Conservation (phyloP, 2,113 vertebrate species). For the Burhinus oedicnemus region DNA sequence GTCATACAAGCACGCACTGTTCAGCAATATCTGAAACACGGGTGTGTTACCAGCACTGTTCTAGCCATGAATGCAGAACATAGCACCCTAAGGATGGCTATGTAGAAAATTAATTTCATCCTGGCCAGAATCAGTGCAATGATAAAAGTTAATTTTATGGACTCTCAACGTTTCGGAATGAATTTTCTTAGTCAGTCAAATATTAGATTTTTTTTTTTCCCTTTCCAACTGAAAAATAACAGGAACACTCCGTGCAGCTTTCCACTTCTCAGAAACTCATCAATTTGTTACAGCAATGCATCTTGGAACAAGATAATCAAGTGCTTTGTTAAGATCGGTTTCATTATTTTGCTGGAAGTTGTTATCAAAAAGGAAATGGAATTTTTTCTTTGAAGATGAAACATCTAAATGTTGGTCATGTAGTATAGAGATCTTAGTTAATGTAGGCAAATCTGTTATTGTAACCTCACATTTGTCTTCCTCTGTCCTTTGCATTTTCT, state of each 20-base stretch:
- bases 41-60: not conserved
- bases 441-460: not conserved
- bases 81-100: too few species aligned
- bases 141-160: not conserved
- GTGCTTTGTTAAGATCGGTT: not conserved
- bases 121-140: not conserved
- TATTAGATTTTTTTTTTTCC: not conserved
- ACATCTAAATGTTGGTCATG: not conserved
- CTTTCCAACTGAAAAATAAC: not conserved
- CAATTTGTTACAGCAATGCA: not conserved
- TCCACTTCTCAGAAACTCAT: not conserved
- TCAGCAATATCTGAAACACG: not conserved
- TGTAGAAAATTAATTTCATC: not conserved
- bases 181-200: not conserved
- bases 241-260: not conserved
- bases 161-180: not conserved
- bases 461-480: not conserved
- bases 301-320: not conserved
- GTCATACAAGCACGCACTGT: fast-evolving
- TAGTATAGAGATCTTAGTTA: not conserved
- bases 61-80: not conserved
- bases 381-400: not conserved
- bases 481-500: not conserved
- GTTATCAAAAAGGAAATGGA: not conserved
- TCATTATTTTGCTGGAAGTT: not conserved